phyloP scores from a whole-genome alignment of 1,140 invertebrate genomes.

The Fopius arisanus region DNA sequence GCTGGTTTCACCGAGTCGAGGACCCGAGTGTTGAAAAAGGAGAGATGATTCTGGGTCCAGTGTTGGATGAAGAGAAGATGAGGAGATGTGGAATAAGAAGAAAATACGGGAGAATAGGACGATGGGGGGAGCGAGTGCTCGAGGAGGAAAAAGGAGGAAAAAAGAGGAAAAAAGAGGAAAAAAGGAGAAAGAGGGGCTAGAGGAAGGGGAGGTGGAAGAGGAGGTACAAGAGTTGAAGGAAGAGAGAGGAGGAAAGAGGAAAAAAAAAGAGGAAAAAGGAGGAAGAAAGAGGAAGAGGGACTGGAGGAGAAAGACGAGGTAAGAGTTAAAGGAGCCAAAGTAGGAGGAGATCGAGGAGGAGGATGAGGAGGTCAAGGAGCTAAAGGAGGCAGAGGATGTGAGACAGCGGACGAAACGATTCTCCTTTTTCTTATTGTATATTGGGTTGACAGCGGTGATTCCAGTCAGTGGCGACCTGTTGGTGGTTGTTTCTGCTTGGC shows the following conservation, averaged over 20 bases:
- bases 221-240: neutral
- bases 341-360: neutral
- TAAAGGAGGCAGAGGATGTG: too few relatives aligned
- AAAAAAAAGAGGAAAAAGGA: neutral
- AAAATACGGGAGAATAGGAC: too few relatives aligned
- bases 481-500: constrained; percentile 45
- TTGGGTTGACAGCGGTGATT: constrained; percentile 47
- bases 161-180: neutral
- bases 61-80: constrained; percentile 26
- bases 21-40: constrained; percentile 10
- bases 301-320: neutral
- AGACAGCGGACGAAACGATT: neutral
- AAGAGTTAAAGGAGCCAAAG: neutral
- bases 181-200: too few relatives aligned
- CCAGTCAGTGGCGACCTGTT: constrained; percentile 54
- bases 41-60: too few relatives aligned
- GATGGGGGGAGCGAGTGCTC: too few relatives aligned
- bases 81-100: neutral
- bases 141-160: too few relatives aligned
- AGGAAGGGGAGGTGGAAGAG: too few relatives aligned
- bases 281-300: constrained; percentile 5
- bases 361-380: neutral
- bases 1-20: constrained; percentile 16
- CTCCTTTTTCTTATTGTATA: constrained; percentile 34
- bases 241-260: too few relatives aligned